Evolutionary conservation across 1,140 invertebrate species (phyloP).

Genomic region (Tetramorium simillimum): DNA sequence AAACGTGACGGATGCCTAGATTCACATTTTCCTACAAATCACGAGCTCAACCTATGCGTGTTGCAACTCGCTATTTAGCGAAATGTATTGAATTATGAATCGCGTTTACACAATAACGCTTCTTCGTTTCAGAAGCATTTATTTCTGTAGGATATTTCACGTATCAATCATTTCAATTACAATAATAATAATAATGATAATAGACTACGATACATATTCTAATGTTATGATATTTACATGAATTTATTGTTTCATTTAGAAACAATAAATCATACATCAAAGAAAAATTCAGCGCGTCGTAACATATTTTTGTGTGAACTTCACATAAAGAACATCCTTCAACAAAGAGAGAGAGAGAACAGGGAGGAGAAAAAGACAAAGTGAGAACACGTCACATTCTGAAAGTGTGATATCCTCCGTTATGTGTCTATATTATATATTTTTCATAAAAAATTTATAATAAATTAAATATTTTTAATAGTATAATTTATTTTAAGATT

Average conservation of each 20-base stretch:
- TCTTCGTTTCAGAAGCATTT: conserved; percentile 46
- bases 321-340: background rate
- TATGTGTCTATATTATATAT: too few relatives aligned
- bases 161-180: conserved; percentile 56
- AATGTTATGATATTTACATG: background rate
- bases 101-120: conserved; percentile 34
- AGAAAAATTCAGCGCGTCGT: background rate
- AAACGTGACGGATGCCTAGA: conserved; percentile 76
- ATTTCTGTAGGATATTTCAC: background rate
- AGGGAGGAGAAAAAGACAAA: background rate
- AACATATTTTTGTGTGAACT: background rate
- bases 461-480: background rate
- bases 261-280: too few relatives aligned
- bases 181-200: conserved; percentile 42
- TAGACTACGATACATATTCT: background rate
- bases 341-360: background rate
- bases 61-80: conserved; percentile 57
- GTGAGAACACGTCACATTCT: background rate
- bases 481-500: background rate
- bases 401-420: background rate
- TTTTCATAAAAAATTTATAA: too few relatives aligned
- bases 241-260: background rate
- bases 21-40: conserved; percentile 71
- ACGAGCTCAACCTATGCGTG: conserved; percentile 49
- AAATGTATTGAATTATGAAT: conserved; percentile 65